Percentiles rank a stretch among this genome's conserved stretches.
phyloP scores from a whole-genome alignment of 2,113 vertebrate genomes.

The Entosphenus tridentatus region DNA sequence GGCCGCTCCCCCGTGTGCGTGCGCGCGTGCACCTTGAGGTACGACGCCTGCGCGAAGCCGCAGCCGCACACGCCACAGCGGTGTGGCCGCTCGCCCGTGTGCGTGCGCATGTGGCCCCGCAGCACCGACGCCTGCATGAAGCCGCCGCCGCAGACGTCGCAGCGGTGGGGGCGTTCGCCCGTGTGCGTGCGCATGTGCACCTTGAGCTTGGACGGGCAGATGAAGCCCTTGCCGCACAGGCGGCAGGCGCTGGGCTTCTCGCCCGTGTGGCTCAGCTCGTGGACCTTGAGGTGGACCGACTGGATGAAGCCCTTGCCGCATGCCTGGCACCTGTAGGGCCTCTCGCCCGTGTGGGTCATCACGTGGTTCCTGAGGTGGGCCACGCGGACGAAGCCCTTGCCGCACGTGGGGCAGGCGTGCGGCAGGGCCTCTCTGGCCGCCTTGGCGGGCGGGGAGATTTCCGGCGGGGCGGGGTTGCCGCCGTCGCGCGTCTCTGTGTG shows the following conservation, averaged over 20 bases:
- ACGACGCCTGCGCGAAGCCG: neutral
- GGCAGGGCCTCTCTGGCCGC: too few species aligned
- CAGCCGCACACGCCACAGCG: neutral
- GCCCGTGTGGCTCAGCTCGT: neutral
- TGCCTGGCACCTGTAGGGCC: neutral
- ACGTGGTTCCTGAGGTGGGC: neutral
- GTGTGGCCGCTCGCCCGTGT: neutral
- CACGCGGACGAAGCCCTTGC: neutral
- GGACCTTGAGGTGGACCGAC: neutral
- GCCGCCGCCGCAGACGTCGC: neutral
- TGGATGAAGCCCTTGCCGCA: neutral
- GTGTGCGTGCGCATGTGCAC: conserved; percentile 13
- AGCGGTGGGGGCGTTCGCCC: neutral
- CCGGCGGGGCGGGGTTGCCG: too few species aligned
- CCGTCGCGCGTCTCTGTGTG: too few species aligned
- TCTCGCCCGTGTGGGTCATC: neutral
- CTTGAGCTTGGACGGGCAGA: neutral
- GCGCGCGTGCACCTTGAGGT: neutral
- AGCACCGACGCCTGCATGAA: neutral
- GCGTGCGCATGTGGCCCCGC: neutral
- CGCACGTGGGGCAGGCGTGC: neutral
- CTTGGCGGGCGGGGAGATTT: too few species aligned
- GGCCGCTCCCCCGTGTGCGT: neutral
- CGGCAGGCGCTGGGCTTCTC: neutral
- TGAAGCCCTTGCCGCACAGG: neutral